These are phyloP conservation scores for Saturnia japonica DNA, from an alignment of 2,888 invertebrate species.

Conservation along the genomic window DNA sequence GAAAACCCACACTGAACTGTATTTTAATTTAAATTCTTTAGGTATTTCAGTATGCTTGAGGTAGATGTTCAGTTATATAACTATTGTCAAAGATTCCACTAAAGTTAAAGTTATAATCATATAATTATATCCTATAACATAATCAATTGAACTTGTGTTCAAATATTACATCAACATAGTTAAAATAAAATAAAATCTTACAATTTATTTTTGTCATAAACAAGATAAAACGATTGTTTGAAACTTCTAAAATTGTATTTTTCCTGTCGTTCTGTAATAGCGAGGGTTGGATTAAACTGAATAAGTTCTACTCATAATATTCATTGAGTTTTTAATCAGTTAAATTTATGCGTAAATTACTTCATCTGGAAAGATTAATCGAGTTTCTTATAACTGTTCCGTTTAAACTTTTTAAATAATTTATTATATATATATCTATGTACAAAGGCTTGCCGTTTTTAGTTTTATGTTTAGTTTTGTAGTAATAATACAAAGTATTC, in stretches of 20 bases:
- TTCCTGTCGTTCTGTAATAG: background rate
- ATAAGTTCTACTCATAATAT: background rate
- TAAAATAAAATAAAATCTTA: background rate
- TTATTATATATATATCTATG: too few relatives aligned
- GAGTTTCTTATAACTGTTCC: background rate
- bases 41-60: too few relatives aligned
- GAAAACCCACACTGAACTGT: too few relatives aligned
- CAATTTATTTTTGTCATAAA: background rate
- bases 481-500: too few relatives aligned
- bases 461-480: too few relatives aligned
- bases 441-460: too few relatives aligned
- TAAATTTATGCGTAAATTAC: background rate
- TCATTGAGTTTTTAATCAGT: background rate
- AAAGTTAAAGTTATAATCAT: too few relatives aligned
- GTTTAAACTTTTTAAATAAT: background rate
- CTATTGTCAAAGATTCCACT: too few relatives aligned
- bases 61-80: too few relatives aligned
- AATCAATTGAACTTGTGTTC: background rate
- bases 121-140: background rate
- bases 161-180: background rate
- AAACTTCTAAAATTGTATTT: slow-evolving; percentile 1
- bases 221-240: background rate
- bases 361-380: background rate
- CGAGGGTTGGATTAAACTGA: background rate
- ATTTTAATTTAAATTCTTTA: too few relatives aligned